Percentiles rank a stretch among this genome's conserved stretches.
phyloP scores from a whole-genome alignment of 2,113 vertebrate genomes.

The Vanacampus margaritifer region DNA sequence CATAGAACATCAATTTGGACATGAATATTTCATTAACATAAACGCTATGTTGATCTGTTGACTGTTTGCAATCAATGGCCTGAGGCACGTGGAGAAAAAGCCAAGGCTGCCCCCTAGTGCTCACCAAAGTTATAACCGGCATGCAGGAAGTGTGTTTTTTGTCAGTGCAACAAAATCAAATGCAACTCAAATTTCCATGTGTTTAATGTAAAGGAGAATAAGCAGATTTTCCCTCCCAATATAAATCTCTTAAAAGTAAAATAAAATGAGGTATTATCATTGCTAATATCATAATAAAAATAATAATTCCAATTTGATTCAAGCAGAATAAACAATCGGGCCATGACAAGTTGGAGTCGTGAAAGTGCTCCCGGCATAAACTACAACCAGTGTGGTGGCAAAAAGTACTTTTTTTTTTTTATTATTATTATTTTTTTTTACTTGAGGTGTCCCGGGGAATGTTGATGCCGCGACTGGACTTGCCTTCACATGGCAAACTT shows the following conservation, averaged over 20 bases:
- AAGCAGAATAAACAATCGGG: constrained; percentile 44
- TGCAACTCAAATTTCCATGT: not conserved
- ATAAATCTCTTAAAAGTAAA: constrained; percentile 63
- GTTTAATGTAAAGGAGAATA: constrained; percentile 61
- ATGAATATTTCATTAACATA: not conserved
- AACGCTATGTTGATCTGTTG: not conserved
- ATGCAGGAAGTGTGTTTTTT: not conserved
- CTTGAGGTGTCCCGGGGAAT: constrained; percentile 41
- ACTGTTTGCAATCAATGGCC: not conserved
- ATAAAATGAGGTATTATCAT: constrained; percentile 42
- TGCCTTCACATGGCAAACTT: constrained; percentile 93
- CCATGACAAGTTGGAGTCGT: constrained; percentile 53
- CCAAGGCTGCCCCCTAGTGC: constrained; percentile 58
- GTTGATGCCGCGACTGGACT: constrained; percentile 63
- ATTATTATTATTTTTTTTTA: not conserved
- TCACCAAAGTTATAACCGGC: not conserved
- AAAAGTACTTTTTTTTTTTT: constrained; percentile 72
- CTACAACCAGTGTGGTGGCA: constrained; percentile 54
- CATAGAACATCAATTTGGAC: not conserved
- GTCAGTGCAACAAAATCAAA: not conserved
- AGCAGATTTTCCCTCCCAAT: constrained; percentile 60
- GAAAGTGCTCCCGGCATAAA: constrained; percentile 60
- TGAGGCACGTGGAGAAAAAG: constrained; percentile 10
- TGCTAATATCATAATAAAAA: constrained; percentile 21
- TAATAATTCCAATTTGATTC: constrained; percentile 43